A percentile compares a stretch with the other conserved stretches of the same genome.
Conservation (phyloP, 2,888 invertebrate species). For the Acanthosepion esculentum region DNA sequence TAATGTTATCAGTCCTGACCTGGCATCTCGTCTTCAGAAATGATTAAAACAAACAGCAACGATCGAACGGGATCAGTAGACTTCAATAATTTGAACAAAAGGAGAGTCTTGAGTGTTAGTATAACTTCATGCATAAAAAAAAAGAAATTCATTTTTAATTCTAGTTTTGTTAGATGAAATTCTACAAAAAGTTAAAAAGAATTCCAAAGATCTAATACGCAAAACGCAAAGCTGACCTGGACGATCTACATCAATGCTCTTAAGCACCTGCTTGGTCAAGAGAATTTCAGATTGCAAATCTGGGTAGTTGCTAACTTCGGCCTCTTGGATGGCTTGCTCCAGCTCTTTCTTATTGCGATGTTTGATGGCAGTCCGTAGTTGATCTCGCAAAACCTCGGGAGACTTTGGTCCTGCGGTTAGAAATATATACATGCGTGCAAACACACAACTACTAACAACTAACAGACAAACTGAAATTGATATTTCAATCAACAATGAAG, state of each 20-base stretch:
- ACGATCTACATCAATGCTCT: neutral
- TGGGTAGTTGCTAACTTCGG: neutral
- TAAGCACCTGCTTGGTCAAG: neutral
- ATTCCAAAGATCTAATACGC: neutral
- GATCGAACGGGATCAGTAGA: neutral
- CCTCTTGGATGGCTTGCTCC: neutral
- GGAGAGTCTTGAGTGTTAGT: neutral
- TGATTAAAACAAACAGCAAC: neutral
- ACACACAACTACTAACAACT: neutral
- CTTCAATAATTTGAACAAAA: neutral
- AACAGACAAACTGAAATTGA: neutral
- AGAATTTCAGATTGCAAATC: neutral
- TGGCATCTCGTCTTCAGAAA: too few relatives aligned
- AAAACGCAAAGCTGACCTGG: neutral
- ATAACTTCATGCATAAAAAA: neutral
- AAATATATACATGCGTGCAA: conserved; percentile 1
- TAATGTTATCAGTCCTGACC: too few relatives aligned
- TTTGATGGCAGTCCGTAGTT: neutral
- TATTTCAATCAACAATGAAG: neutral
- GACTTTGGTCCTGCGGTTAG: conserved; percentile 34
- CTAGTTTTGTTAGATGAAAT: neutral
- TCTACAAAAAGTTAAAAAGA: neutral
- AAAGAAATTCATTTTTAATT: neutral
- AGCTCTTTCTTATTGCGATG: neutral
- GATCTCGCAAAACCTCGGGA: neutral